Conservation (phyloP, 2,113 vertebrate genomes). For the Zapus hudsonius region DNA sequence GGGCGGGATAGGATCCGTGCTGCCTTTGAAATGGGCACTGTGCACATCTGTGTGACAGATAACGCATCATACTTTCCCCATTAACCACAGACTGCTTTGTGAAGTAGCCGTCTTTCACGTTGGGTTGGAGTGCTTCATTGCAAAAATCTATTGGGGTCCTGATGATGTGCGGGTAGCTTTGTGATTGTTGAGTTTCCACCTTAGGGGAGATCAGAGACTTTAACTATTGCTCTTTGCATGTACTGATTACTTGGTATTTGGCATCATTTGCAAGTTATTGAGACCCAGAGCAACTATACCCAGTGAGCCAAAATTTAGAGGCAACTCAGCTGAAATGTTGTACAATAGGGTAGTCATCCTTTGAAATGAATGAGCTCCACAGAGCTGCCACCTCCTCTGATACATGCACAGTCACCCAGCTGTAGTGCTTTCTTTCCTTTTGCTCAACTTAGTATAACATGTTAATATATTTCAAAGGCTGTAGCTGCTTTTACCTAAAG, state of each 20-base stretch:
- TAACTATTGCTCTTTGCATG: neutral
- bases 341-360: constrained; percentile 77
- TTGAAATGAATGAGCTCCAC: constrained; percentile 79
- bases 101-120: neutral
- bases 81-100: constrained; percentile 41
- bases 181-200: constrained; percentile 4
- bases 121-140: constrained; percentile 10
- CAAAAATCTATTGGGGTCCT: neutral
- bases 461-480: constrained; percentile 78
- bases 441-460: constrained; percentile 69
- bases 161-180: constrained; percentile 30
- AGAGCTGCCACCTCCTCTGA: constrained; percentile 70
- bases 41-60: neutral
- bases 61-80: neutral
- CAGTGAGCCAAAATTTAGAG: constrained; percentile 70
- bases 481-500: constrained; percentile 6
- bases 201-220: neutral
- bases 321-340: constrained; percentile 60
- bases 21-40: constrained; percentile 18
- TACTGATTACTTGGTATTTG: constrained; percentile 22
- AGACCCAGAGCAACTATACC: constrained; percentile 49
- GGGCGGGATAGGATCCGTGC: neutral
- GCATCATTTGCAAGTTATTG: constrained; percentile 57
- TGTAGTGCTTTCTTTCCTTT: constrained; percentile 47
- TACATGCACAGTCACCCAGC: constrained; percentile 76